These are phyloP conservation scores for Lepus townsendii DNA, from an alignment of 2,797 vertebrate genomes.

Conservation along the genomic window DNA sequence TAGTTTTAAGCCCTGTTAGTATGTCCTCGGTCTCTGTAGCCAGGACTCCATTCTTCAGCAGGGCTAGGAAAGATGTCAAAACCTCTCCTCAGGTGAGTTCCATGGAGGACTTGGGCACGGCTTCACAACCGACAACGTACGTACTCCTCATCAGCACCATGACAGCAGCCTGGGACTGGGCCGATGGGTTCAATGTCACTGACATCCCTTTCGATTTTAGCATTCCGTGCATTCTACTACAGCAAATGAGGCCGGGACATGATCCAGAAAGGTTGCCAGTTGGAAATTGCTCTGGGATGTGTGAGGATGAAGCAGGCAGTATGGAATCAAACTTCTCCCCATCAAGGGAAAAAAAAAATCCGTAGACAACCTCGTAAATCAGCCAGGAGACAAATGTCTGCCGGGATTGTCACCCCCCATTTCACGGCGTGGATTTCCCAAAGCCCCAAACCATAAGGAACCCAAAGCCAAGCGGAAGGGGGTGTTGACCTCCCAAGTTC, in stretches of 20 bases:
- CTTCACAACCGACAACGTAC: conserved; percentile 65
- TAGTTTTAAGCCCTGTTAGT: background rate
- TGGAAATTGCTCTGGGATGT: conserved; percentile 79
- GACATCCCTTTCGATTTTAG: background rate
- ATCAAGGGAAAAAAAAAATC: conserved; percentile 81
- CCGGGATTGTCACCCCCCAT: conserved; percentile 86
- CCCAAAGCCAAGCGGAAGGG: conserved; percentile 79
- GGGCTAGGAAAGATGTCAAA: conserved; percentile 45
- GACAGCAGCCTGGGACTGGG: conserved; percentile 55
- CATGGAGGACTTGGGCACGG: background rate
- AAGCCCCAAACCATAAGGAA: conserved; percentile 86
- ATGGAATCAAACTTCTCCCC: conserved; percentile 84
- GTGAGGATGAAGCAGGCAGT: conserved; percentile 76
- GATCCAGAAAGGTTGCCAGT: conserved; percentile 79
- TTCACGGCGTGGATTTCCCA: conserved; percentile 85
- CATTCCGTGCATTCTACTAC: background rate
- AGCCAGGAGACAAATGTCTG: conserved; percentile 86
- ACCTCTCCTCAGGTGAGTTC: background rate
- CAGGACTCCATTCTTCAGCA: background rate
- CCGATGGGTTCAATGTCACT: background rate
- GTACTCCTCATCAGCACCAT: conserved; percentile 52
- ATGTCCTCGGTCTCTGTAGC: background rate
- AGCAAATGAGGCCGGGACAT: conserved; percentile 78
- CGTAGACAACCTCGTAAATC: conserved; percentile 88
- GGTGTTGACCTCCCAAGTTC: conserved; percentile 86